Percentiles rank a stretch among this genome's conserved stretches.
These are phyloP conservation scores for Arrhopalites spinosus DNA, from an alignment of 2,888 invertebrate species.

Conservation along the genomic window DNA sequence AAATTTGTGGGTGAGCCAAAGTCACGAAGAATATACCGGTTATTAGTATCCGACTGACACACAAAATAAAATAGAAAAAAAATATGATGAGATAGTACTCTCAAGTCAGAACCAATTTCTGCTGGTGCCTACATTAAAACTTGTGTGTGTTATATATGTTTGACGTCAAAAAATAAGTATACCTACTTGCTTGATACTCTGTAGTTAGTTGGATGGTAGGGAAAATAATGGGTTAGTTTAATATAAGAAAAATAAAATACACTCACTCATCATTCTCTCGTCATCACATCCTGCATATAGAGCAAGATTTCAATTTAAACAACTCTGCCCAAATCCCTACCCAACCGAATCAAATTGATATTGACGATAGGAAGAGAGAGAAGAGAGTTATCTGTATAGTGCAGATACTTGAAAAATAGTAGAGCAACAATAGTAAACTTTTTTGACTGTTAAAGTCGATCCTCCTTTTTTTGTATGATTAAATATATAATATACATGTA, in stretches of 20 bases:
- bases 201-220: no score
- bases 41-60: constrained; percentile 13
- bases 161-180: no score
- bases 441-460: not conserved
- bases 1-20: constrained; percentile 7
- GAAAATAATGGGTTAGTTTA: no score
- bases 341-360: constrained; percentile 7
- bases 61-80: not conserved
- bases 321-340: not conserved
- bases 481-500: not conserved
- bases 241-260: no score
- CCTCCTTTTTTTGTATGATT: not conserved
- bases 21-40: constrained; percentile 19
- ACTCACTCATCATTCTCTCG: no score
- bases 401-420: not conserved
- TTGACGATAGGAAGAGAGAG: not conserved
- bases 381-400: no score
- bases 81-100: not conserved
- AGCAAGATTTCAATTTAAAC: not conserved
- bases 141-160: not conserved
- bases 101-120: not conserved
- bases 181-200: no score
- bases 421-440: not conserved
- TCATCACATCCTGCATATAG: not conserved
- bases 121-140: no score